Evolutionary conservation across 2,797 vertebrate species (phyloP), one percentile per base, ranked within the genome.

Genomic region (Gadopsis marmoratus): DNA sequence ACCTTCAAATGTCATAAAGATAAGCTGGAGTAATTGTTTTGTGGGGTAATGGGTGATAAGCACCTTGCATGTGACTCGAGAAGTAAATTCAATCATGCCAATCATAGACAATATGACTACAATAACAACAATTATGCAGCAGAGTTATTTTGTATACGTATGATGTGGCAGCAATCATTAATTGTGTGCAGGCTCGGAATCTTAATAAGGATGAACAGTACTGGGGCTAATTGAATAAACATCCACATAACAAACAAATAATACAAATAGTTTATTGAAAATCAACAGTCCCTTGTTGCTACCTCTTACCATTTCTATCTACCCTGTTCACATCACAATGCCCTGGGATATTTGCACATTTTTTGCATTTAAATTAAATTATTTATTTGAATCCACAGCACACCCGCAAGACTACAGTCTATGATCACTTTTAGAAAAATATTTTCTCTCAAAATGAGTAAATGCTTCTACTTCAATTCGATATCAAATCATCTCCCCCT

Each of bases 1-100:
- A 74, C 61, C 81, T 86, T 60, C 71, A 86, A 90, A 92, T 82
- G 86, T 88, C 82, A 88, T 76, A 59, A 82, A 79, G 88, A 91
- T 89, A 87, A 87, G 82, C 37, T 51, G n/a, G 41, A 43, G 75
- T 83, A 88, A 90, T 91, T 91, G 85, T 91, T 87, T 81, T 53
- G 74, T 72, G 65, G 63, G 68, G 76, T 82, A 74, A 56, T 66
- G 47, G 45, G 69, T 81, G 90, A 91, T 89, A 83, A 92, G 74
- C 71, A 81, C 35, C 65, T 81, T 79, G 63, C 68, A 67, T 81
- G 77, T 68, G 39, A 83, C 78, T 87, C 54, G 64, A 76, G 64
- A 72, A 71, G 67, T 63, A 77, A 81, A 89, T 85, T 89, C 80
- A 89, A 82, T 91, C 74, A 86, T 88, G 81, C 65, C 74, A 82